Conservation (phyloP, 2,888 invertebrate genomes). For the Calliopum simillimum region DNA sequence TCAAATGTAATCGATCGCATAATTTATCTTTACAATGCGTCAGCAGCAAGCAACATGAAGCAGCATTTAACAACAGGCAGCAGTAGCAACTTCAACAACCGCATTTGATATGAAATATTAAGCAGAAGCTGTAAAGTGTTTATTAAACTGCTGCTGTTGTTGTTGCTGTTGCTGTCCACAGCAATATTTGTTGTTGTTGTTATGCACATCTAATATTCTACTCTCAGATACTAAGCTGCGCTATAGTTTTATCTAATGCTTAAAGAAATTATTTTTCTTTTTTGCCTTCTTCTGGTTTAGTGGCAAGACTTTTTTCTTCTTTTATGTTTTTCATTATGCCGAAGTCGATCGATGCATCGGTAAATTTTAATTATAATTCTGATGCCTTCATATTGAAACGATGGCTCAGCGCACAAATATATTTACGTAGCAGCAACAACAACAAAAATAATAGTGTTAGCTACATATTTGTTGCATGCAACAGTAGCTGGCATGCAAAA, state of each 20-base stretch:
- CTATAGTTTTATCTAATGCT: slow-evolving; percentile 34
- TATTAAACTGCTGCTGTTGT: slow-evolving; percentile 16
- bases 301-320: not conserved
- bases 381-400: slow-evolving; percentile 34
- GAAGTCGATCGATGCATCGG: slow-evolving; percentile 38
- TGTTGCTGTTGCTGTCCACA: not conserved
- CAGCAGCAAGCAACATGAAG: too few relatives aligned
- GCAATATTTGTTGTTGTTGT: slow-evolving; percentile 21
- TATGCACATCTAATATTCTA: not conserved
- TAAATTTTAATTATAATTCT: slow-evolving; percentile 45
- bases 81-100: too few relatives aligned
- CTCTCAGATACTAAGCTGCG: not conserved
- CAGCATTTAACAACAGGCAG: too few relatives aligned
- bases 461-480: slow-evolving; percentile 7
- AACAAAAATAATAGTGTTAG: slow-evolving; percentile 35
- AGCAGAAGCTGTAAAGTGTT: slow-evolving; percentile 23
- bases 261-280: slow-evolving; percentile 23
- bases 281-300: not conserved
- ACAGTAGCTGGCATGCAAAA: not conserved
- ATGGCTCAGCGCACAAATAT: too few relatives aligned
- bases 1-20: slow-evolving; percentile 23
- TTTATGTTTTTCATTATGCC: not conserved
- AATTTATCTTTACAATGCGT: not conserved
- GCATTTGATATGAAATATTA: slow-evolving; percentile 8
- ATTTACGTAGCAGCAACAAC: too few relatives aligned